Evolutionary conservation across 2,113 vertebrate species (phyloP).

Genomic region (Calyptomena viridis): DNA sequence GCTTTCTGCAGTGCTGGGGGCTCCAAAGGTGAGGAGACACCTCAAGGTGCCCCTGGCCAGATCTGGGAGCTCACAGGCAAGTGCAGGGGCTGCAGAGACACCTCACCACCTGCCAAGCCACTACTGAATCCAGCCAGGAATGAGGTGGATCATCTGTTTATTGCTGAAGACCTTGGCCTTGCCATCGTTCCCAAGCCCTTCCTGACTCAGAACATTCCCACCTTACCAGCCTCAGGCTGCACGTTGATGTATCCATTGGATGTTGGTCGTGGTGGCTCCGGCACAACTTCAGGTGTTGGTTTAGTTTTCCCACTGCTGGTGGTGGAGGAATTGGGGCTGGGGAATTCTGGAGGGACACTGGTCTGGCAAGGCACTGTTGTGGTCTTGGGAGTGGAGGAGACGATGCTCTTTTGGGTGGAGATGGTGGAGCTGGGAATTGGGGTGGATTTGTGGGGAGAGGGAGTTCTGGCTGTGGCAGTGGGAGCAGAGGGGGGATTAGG

Average conservation of each 20-base stretch:
- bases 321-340: background rate
- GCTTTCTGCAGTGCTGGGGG: background rate
- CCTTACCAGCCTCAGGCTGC: background rate
- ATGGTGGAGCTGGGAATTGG: background rate
- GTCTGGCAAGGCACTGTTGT: background rate
- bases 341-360: accelerated
- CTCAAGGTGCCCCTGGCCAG: background rate
- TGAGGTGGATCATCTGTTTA: background rate
- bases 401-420: background rate
- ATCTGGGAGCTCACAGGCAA: accelerated
- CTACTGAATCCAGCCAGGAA: background rate
- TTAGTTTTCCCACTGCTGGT: background rate
- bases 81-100: background rate
- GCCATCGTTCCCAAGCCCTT: accelerated
- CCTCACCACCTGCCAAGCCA: accelerated
- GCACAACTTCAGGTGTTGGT: accelerated
- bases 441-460: background rate
- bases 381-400: background rate
- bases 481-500: background rate
- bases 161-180: background rate
- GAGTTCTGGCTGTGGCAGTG: background rate
- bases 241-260: background rate
- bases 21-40: accelerated
- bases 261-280: background rate
- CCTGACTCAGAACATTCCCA: accelerated